Evolutionary conservation across 2,113 vertebrate genomes (phyloP), one percentile per base, ranked within the genome.

Genomic region (Chionomys nivalis): DNA sequence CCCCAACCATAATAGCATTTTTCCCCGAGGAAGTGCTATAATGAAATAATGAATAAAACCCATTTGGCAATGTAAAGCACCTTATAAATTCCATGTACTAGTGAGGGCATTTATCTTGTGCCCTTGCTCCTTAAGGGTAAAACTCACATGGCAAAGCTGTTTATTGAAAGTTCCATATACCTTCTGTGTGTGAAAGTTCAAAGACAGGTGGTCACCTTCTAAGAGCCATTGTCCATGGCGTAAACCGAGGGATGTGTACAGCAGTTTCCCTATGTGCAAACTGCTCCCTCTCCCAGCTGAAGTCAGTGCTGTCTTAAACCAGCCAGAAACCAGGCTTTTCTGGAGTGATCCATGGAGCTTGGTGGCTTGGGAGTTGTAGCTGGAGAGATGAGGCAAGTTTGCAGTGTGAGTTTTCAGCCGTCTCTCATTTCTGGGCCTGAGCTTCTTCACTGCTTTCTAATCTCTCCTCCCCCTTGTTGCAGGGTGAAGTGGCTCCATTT

Each of bases 401-500:
- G 63, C 96, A 85, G 12, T 95, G 39, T 81, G 94, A 91, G 90
- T 97, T 94, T 96, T 93, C 93, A 93, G 47, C 42, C 3, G 90
- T 65, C 94, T 92, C 89, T 82, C 26, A 68, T 97, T 89, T 93
- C 70, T 5, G 95, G 89, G 88, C 97, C 98, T 93, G 58, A 96
- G 65, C 0, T 8, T 95, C 82, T 97, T 96, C 68, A 3, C 97
- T 96, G 96, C 87, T 95, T 85, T 87, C 83, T 87, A 47, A 87
- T 90, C 86, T 95, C 79, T 88, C 79, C 87, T 96, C 98, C 89
- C 73, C 42, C 63, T 70, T 83, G 14, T 36, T 96, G 31, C 97
- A 99, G 99, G 99, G 99, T 82, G 98, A 99, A 98, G 98, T 98
- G 90, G 96, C 97, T 77, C 97, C 97, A 49, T 99, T 99, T 98